phyloP scores from a whole-genome alignment of 2,113 vertebrate species.

The Corythornis vintsioides region DNA sequence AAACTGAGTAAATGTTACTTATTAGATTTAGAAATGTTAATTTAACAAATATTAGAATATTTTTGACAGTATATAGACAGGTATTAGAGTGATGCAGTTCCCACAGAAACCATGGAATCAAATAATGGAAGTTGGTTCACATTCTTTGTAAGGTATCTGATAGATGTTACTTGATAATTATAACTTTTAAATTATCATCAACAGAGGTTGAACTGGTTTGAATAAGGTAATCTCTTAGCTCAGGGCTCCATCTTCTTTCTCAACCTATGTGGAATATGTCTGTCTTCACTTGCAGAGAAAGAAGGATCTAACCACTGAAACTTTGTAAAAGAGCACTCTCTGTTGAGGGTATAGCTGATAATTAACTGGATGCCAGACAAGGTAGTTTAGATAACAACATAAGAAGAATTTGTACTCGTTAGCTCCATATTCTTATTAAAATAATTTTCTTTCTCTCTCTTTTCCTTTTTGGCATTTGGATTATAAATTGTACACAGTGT shows the following conservation, averaged over 20 bases:
- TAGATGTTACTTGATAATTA: not conserved
- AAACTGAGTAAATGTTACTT: not conserved
- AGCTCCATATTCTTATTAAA: conserved; percentile 48
- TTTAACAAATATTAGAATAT: not conserved
- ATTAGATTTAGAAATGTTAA: not conserved
- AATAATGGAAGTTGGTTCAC: not conserved
- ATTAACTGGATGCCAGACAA: conserved; percentile 26
- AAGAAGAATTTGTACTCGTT: conserved; percentile 39
- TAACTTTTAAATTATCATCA: not conserved
- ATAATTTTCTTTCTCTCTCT: conserved; percentile 33
- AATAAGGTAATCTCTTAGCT: not conserved
- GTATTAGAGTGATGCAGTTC: not conserved
- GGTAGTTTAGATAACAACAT: conserved; percentile 44
- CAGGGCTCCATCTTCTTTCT: not conserved
- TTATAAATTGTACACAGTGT: conserved; percentile 38
- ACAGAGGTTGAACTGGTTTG: not conserved
- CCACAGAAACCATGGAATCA: not conserved
- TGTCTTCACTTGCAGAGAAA: not conserved
- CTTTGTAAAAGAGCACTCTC: not conserved
- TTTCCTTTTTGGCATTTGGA: conserved; percentile 2
- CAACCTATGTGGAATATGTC: not conserved
- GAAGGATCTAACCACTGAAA: not conserved
- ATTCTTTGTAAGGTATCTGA: not conserved
- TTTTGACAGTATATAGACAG: not conserved
- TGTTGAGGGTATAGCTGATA: conserved; percentile 21